A percentile compares a stretch with the other conserved stretches of the same genome.
These are phyloP conservation scores for Homarus gammarus DNA, from an alignment of 2,888 invertebrate species.

Conservation along the genomic window DNA sequence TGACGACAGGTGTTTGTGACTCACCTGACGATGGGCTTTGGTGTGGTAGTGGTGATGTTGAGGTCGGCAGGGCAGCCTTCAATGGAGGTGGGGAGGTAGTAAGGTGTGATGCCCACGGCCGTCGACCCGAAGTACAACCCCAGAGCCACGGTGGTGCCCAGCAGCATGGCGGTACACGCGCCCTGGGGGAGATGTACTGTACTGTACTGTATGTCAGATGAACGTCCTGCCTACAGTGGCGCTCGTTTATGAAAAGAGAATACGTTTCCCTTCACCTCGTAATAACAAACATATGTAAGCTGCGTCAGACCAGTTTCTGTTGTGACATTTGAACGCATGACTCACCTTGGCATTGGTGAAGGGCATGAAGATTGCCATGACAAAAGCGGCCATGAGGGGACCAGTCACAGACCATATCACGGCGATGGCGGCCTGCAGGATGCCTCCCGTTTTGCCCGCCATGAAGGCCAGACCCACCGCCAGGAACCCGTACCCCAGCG, in stretches of 20 bases:
- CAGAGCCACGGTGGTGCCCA: conserved; percentile 36
- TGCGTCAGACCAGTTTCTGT: too few relatives aligned
- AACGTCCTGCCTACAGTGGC: too few relatives aligned
- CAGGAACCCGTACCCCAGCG: conserved; percentile 84
- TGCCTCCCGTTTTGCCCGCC: conserved; percentile 85
- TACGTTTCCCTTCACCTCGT: too few relatives aligned
- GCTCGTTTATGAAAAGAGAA: too few relatives aligned
- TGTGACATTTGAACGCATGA: too few relatives aligned
- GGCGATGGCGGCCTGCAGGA: conserved; percentile 89
- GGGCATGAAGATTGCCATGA: conserved; percentile 90
- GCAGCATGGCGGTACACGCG: conserved; percentile 27
- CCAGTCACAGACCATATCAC: conserved; percentile 89
- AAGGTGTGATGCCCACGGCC: conserved; percentile 23
- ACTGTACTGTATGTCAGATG: too few relatives aligned
- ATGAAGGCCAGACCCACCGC: conserved; percentile 89
- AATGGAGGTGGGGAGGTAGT: conserved; percentile 29
- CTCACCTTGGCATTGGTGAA: conserved; percentile 52
- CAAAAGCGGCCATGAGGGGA: conserved; percentile 89
- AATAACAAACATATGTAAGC: too few relatives aligned
- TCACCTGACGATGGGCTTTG: too few relatives aligned
- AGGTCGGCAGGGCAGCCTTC: conserved; percentile 47
- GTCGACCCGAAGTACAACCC: conserved; percentile 47
- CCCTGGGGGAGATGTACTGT: conserved; percentile 34
- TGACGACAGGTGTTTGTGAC: neutral
- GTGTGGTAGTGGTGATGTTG: conserved; percentile 16